These are phyloP conservation scores for Anguilla obscura DNA, from an alignment of 2,797 vertebrate species.

Conservation along the genomic window DNA sequence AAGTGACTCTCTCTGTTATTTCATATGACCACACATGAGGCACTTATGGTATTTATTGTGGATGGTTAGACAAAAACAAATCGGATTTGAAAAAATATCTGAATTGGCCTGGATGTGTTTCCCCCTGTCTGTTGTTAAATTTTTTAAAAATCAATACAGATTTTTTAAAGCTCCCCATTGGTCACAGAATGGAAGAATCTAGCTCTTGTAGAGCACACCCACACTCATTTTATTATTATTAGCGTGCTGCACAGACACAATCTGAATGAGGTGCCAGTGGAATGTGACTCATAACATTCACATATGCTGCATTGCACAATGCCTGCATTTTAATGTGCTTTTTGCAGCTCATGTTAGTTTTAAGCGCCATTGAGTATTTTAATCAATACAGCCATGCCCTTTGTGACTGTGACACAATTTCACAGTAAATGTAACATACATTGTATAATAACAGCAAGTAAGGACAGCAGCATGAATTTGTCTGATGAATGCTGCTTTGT, in stretches of 20 bases:
- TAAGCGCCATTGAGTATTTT: neutral
- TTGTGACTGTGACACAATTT: neutral
- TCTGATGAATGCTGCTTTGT: neutral
- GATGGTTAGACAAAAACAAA: no score
- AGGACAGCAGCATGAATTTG: neutral
- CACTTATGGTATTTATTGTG: no score
- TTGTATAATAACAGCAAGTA: neutral
- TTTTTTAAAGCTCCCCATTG: neutral
- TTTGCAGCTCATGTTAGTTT: neutral
- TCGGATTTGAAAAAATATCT: neutral
- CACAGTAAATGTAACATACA: neutral
- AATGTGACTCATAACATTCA: conserved; percentile 10
- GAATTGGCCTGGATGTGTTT: neutral
- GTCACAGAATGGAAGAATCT: neutral
- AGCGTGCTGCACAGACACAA: neutral
- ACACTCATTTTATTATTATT: neutral
- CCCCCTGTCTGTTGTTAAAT: neutral
- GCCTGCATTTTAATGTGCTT: neutral
- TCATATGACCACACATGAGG: no score
- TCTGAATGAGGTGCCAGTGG: neutral
- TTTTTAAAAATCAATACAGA: neutral
- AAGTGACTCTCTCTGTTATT: neutral
- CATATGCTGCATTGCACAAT: neutral
- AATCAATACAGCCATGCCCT: neutral
- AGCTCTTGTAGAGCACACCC: neutral